Base-by-base conservation (phyloP, 2,113 vertebrate species). In the Dipodomys spectabilis region DNA sequence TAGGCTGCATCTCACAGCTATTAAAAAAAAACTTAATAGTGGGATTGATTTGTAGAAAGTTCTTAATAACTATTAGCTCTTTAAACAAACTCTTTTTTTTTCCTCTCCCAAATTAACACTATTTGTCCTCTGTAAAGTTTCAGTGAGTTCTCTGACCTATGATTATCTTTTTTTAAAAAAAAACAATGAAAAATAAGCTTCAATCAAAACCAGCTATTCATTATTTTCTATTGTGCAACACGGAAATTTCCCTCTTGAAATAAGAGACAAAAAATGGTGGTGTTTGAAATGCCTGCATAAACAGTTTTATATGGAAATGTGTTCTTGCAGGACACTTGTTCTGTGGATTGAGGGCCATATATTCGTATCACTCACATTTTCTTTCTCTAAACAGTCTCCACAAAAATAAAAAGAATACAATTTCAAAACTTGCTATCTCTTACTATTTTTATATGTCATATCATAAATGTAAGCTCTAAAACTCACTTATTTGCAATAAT, bases 371-470 rank as follows among this genome's bases (percentile, higher is more conserved):
- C 84, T 86, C 84, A 74, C 64, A 62, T 45, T 88, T 94, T 69
- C 86, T 92, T 94, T 96, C 83, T 84, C 49, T 95, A 87, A 96
- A 79, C 23, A 81, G 13, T 71, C 68, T 92, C 73, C n/a, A 57
- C 57, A 91, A 86, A 94, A 71, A 92, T 88, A 87, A 92, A 92
- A 96, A 72, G 30, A 75, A 44, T 45, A 44, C 73, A 81, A 78
- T 73, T 95, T 94, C 67, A 27, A 57, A 88, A 95, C 49, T 73
- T 85, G 11, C 25, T 80, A 22, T 81, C 93, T 80, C 85, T 92
- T 93, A 82, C 88, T 82, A 71, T 85, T 71, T 94, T 94, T 93
- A 39, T 90, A 39, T 65, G 12, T 45, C 32, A 22, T 68, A 35
- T 19, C 67, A 77, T 69, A 90, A 88, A 73, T 93, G 22, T 67